Evolutionary conservation across 35 echinoderm and acorn worm species (phyloP).

Genomic region (Lytechinus variegatus): DNA sequence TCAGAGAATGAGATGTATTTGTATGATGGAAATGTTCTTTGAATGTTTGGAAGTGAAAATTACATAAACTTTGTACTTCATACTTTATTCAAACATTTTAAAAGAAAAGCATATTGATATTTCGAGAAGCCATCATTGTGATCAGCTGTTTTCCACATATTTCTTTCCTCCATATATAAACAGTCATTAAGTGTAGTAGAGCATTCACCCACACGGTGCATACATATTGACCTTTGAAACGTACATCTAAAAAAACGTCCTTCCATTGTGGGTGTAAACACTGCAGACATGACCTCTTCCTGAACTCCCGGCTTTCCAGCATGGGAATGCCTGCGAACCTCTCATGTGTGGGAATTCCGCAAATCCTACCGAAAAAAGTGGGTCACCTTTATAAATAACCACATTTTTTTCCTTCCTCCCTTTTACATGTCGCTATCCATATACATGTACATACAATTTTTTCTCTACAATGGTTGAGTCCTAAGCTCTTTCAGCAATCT

Average conservation of each 20-base stretch:
- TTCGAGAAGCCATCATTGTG: too few relatives aligned
- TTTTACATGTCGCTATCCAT: neutral
- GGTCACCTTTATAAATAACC: constrained; percentile 1
- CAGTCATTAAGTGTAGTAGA: too few relatives aligned
- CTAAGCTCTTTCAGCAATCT: neutral
- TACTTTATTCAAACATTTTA: too few relatives aligned
- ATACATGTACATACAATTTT: neutral
- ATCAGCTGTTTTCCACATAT: too few relatives aligned
- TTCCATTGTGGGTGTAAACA: neutral
- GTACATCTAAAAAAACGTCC: neutral
- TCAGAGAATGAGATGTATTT: too few relatives aligned
- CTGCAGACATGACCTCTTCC: neutral
- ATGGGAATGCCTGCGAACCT: neutral
- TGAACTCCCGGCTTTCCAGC: neutral
- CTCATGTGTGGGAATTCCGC: neutral
- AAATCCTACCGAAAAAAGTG: neutral
- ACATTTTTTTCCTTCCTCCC: neutral
- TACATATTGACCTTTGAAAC: neutral
- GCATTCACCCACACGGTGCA: neutral
- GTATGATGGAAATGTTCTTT: too few relatives aligned
- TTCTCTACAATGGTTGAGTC: neutral
- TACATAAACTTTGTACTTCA: too few relatives aligned
- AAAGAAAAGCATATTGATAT: too few relatives aligned
- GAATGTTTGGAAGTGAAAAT: too few relatives aligned
- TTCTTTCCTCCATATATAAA: too few relatives aligned